Base-by-base conservation (phyloP, 2,113 vertebrate species). In the Atrichornis clamosus region DNA sequence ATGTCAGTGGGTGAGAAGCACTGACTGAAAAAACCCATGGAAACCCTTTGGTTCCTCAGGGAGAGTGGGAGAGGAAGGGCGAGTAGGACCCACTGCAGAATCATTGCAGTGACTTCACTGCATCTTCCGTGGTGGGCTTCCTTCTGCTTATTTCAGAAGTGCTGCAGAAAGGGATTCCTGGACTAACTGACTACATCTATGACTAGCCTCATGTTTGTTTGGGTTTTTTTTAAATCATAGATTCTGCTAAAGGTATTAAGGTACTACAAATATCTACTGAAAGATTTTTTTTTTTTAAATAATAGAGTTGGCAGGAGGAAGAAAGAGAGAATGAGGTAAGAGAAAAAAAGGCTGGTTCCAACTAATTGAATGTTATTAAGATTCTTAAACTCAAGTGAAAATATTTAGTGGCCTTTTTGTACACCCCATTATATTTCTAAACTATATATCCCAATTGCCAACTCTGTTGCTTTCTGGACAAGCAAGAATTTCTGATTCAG, bases 381-480 rank as follows among this genome's bases (percentile, higher is more conserved):
- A 73, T 52, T 91, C 41, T 77, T 67, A 46, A 37, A 55, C 8
- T 47, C 50, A 4, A 1, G 2, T 69, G 74, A 76, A 87, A 83
- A 65, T 69, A 65, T 35, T 84, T 76, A 52, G 32, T 68, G 37
- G 33, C 4, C 11, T 26, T 74, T 44, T 55, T 53, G 56, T 63
- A 56, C 33, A 87, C 30, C 23, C 49, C 8, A 30, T 90, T 94
- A 7, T 95, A 86, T 90, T 73, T 93, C n/a, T 95, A 88, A 96
- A n/a, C 55, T 46, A 27, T 46, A 23, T 56, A 49, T 60, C 27
- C 13, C 62, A 67, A 65, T 23, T 28, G 13, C 22, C 52, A 94
- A 32, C 30, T 77, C 59, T 89, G 2, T 73, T 82, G 32, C 60
- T 96, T 96, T 94, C 58, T 95, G 77, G 50, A 60, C 11, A 52